Evolutionary conservation across 2,888 invertebrate genomes (phyloP), one percentile per base, ranked within the genome.

Genomic region (Drosophila imparisetae): DNA sequence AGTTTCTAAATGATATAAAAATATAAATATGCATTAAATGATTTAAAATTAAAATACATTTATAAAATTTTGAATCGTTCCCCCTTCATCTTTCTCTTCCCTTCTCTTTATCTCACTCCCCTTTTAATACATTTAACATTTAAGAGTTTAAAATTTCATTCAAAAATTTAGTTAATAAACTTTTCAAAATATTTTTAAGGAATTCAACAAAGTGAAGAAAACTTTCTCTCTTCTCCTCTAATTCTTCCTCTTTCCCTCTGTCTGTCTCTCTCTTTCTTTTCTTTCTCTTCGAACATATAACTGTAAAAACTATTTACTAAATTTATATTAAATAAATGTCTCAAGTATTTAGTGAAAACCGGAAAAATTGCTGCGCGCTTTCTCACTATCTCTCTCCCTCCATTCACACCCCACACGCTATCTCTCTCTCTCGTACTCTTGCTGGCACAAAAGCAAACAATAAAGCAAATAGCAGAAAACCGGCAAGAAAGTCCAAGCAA

Each of bases 381-480:
- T 18, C 34, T 24, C 24, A 4, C 11, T 54, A 11, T 54, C 36
- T 18, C 18, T 1, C 13, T n/a, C 1, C n/a, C 4, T 15, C 24
- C 45, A 15, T 45, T 4, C 8, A 15, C 24, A 24, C 8, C 15
- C 4, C 15, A 24, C 8, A 45, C 4, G 15, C 45, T 24, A 15
- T 45, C 42, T 13, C 21, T 21, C n/a, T n/a, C 59, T 50, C 38
- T 18, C n/a, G 24, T 24, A 30, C 18, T 13, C 13, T 24, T 29
- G 24, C 48, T 60, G 3, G 2, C 52, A 11, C 45, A 52, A 86
- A 86, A 81, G 83, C 82, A 83, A 86, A 81, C 75, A 84, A 54
- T 60, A 85, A 85, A 87, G 81, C 85, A 74, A 83, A 86, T 74
- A 62, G 65, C 74, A 75, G 66, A 73, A 88, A 86, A 86, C 85